Evolutionary conservation across 2,113 vertebrate species (phyloP).

Genomic region (Procavia capensis): DNA sequence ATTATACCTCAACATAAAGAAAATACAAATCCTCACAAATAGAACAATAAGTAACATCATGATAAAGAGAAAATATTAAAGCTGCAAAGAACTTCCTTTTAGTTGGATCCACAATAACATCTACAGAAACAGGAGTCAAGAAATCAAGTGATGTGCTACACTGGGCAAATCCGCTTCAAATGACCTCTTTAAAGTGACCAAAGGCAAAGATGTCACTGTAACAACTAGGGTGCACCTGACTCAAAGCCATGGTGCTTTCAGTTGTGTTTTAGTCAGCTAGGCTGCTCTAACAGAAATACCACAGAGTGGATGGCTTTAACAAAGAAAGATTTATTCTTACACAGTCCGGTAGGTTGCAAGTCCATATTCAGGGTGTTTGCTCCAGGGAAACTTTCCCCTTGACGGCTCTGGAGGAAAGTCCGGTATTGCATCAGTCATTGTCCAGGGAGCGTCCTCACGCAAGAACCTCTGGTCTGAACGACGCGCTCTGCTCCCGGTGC

Average conservation of each 20-base stretch:
- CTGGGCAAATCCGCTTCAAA: not conserved
- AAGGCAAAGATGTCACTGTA: not conserved
- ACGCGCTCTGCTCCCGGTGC: no score
- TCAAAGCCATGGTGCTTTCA: not conserved
- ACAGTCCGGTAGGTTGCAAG: no score
- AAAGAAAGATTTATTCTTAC: no score
- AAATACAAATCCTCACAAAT: not conserved
- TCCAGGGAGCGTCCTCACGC: no score
- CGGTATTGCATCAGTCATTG: no score
- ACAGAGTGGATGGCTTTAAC: no score
- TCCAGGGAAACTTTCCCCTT: no score
- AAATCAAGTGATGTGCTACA: not conserved
- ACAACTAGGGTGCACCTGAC: not conserved
- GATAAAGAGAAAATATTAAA: not conserved
- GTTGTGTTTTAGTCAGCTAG: no score
- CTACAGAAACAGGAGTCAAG: not conserved
- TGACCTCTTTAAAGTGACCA: not conserved
- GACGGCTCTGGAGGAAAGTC: no score
- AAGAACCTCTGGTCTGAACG: no score
- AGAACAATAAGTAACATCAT: not conserved
- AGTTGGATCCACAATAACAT: not conserved
- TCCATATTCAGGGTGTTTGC: no score
- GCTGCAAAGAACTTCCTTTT: not conserved
- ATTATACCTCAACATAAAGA: not conserved
- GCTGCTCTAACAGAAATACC: no score